Evolutionary conservation across 1,140 invertebrate species (phyloP), one percentile per base, ranked within the genome.

Genomic region (Lucilia sericata): DNA sequence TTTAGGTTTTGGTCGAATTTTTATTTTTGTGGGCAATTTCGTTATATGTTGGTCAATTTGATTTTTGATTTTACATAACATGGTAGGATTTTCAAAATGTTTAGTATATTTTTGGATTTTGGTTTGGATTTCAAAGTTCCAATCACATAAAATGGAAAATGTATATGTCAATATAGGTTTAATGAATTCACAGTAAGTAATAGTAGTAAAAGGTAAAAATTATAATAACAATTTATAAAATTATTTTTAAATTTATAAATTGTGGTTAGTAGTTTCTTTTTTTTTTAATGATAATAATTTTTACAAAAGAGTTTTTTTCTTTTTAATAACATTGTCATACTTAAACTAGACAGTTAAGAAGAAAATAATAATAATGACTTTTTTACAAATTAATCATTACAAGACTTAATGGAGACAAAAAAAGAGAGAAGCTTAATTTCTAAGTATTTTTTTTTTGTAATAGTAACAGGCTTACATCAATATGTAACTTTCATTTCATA

Each of bases 1-100:
- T 70, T 84, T 80, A 30, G 55, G 42, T 70, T 84, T 80, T 2
- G 55, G 42, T 74, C 42, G 42, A 42, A 42, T 42, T 42, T 83
- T 80, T 21, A 17, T 47, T 75, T 60, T 55, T 60, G 25, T 30
- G 47, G 8, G 55, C 47, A 81, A 74, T 74, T 70, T 85, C 36
- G 19, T 36, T 83, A 81, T 51, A 30, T 14, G 60, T 1, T 80
- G 82, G 42, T 76, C 74, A 21, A 76, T 76, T 42, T 42, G 42
- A 8, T 42, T 42, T 42, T 42, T 42, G 42, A 8, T 42, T 42
- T 42, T 2, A 78, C n/a, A 21, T 36, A n/a, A n/a, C 30, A 42
- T 19, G 42, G 42, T 7, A 17, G 55, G 55, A n/a, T 60, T 17
- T 60, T 60, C 55, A 60, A 60, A 60, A 60, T 60, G 55, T 60